Percentiles rank a stretch among this genome's conserved stretches.
Evolutionary conservation across 2,113 vertebrate species (phyloP).

Genomic region (Thryonomys swinderianus): DNA sequence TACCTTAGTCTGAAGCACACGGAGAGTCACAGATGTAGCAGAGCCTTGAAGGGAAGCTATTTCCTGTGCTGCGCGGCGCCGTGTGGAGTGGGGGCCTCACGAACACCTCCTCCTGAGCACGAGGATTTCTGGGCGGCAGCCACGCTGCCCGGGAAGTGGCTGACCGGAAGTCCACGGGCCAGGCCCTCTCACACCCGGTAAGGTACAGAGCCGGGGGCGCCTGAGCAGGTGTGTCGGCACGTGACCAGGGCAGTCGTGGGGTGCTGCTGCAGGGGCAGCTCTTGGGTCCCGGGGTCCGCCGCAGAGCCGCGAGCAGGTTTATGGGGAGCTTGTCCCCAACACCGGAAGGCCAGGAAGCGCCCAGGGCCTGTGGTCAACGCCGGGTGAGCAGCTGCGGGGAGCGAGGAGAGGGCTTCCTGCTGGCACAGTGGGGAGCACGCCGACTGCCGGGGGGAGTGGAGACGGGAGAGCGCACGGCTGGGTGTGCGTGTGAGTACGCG

Average conservation of each 20-base stretch:
- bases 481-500: neutral
- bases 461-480: neutral
- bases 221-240: too few relatives aligned
- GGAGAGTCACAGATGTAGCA: neutral
- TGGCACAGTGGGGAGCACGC: neutral
- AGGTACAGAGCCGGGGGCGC: too few relatives aligned
- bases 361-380: neutral
- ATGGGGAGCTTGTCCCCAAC: neutral
- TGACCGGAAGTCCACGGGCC: neutral
- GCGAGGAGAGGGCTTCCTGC: neutral
- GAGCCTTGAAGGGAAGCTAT: neutral
- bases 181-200: neutral
- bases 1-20: neutral
- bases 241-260: too few relatives aligned
- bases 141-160: neutral
- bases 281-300: neutral
- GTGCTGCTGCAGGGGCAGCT: too few relatives aligned
- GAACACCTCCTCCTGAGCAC: neutral
- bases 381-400: neutral
- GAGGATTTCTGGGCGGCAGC: neutral
- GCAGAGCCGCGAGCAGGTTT: neutral
- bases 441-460: neutral
- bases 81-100: neutral
- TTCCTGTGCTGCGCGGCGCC: neutral
- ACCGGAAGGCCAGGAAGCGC: slow-evolving; percentile 6